Evolutionary conservation across 1,140 invertebrate species (phyloP).

Genomic region (Drosophila takahashii): DNA sequence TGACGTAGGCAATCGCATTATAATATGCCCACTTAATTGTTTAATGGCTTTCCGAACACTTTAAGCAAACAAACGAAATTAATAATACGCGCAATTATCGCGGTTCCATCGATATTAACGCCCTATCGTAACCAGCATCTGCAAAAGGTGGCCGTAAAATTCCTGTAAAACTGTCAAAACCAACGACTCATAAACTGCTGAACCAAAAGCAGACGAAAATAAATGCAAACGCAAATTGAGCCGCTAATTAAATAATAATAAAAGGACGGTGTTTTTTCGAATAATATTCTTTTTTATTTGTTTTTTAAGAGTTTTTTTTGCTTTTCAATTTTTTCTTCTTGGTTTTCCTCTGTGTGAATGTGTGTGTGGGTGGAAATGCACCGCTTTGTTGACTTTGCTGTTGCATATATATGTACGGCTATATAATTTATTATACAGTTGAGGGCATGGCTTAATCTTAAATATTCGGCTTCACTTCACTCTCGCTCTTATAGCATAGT

Average conservation of each 20-base stretch:
- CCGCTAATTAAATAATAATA: conserved; percentile 78
- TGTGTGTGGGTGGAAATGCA: conserved; percentile 65
- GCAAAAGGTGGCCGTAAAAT: conserved; percentile 36
- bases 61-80: conserved; percentile 68
- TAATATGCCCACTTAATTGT: conserved; percentile 75
- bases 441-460: conserved; percentile 81
- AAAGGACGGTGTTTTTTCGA: conserved; percentile 68
- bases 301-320: conserved; percentile 67
- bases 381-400: conserved; percentile 74
- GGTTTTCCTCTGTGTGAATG: conserved; percentile 57
- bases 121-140: conserved; percentile 17
- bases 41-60: conserved; percentile 78
- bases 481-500: conserved; percentile 50
- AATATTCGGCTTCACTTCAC: conserved; percentile 59
- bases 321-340: conserved; percentile 73
- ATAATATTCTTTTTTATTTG: conserved; percentile 83
- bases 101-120: conserved; percentile 36
- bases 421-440: conserved; percentile 82
- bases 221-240: conserved; percentile 22
- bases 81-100: conserved; percentile 62
- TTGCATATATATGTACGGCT: conserved; percentile 42
- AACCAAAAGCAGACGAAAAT: conserved; percentile 25
- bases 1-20: conserved; percentile 55
- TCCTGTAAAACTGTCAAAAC: conserved; percentile 69
- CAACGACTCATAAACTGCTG: conserved; percentile 57